phyloP scores from a whole-genome alignment of 1,140 invertebrate genomes.

The Argopecten irradians region DNA sequence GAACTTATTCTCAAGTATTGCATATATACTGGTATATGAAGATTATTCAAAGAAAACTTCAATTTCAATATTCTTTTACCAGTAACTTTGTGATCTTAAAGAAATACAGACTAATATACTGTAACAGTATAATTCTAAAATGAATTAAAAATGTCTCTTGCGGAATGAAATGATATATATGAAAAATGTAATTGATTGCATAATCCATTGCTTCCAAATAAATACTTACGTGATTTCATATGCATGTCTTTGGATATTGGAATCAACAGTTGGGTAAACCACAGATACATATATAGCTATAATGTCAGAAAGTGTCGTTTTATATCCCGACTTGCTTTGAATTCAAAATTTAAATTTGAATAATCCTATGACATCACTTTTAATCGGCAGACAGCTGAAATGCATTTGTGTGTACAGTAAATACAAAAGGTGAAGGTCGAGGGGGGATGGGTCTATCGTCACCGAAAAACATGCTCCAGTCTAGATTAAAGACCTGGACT shows the following conservation, averaged over 20 bases:
- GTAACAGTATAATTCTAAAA: too few species aligned
- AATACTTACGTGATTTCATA: too few species aligned
- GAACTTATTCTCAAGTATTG: too few species aligned
- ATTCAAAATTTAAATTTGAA: not conserved
- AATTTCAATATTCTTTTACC: too few species aligned
- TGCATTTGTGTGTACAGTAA: conserved; percentile 14
- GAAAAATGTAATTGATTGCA: not conserved
- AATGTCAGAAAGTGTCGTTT: not conserved
- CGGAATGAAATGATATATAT: not conserved
- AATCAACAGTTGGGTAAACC: not conserved
- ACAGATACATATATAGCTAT: not conserved
- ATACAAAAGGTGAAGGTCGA: not conserved
- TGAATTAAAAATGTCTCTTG: too few species aligned
- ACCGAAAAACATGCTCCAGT: not conserved
- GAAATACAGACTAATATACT: too few species aligned
- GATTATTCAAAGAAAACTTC: too few species aligned
- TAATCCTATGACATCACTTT: not conserved
- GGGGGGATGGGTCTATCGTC: conserved; percentile 1
- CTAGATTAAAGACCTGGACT: not conserved
- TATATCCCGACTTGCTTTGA: not conserved
- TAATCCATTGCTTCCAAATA: not conserved
- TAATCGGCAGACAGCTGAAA: not conserved
- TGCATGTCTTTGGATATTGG: not conserved
- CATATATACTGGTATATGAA: too few species aligned
- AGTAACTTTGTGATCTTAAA: too few species aligned